A percentile compares a stretch with the other conserved stretches of the same genome.
These are phyloP conservation scores for Plagodis dolabraria DNA, from an alignment of 2,888 invertebrate genomes.

Conservation along the genomic window DNA sequence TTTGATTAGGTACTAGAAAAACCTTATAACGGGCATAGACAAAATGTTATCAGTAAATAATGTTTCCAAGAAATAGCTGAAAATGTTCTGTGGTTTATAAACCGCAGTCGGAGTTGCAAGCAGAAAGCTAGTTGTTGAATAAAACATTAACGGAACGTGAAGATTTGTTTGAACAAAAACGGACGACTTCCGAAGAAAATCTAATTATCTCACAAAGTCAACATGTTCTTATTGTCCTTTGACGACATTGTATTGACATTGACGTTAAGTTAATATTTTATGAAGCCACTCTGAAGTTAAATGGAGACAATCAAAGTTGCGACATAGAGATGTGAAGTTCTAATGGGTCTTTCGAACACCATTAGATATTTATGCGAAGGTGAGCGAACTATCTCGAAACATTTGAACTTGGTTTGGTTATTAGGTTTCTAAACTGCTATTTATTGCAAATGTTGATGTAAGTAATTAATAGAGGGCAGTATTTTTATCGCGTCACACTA, in stretches of 20 bases:
- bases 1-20: too few species aligned
- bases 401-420: slow-evolving; percentile 18
- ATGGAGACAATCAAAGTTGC: slow-evolving; percentile 69
- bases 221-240: slow-evolving; percentile 2
- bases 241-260: slow-evolving; percentile 13
- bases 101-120: too few species aligned
- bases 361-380: slow-evolving; percentile 62
- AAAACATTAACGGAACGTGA: neutral
- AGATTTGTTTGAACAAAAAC: neutral
- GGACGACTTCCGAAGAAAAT: neutral
- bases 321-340: slow-evolving; percentile 49
- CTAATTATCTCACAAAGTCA: slow-evolving; percentile 3
- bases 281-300: slow-evolving; percentile 55
- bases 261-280: slow-evolving; percentile 48
- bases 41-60: too few species aligned
- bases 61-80: too few species aligned
- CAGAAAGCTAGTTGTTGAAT: too few species aligned
- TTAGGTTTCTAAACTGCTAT: slow-evolving; percentile 4
- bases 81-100: too few species aligned
- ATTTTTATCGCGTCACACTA: neutral
- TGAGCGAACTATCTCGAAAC: slow-evolving; percentile 44
- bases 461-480: too few species aligned
- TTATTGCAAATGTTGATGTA: neutral
- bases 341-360: slow-evolving; percentile 61
- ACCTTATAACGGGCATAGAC: too few species aligned